A percentile compares a stretch with the other conserved stretches of the same genome.
Evolutionary conservation across 2,113 vertebrate genomes (phyloP).

Genomic region (Columba janthina): DNA sequence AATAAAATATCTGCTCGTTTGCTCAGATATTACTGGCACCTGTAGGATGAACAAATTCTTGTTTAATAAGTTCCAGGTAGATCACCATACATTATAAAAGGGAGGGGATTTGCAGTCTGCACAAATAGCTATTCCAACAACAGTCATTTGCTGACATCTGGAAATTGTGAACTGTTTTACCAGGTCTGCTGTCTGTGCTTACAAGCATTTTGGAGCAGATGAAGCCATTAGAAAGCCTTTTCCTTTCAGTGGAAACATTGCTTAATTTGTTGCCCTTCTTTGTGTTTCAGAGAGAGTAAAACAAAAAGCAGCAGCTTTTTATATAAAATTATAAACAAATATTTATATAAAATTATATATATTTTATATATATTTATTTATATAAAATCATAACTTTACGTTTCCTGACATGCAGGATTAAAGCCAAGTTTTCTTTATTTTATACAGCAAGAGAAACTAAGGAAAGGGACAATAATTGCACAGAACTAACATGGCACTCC

Average conservation of each 20-base stretch:
- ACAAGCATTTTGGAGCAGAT: neutral
- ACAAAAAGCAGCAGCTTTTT: neutral
- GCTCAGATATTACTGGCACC: neutral
- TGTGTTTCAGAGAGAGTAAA: neutral
- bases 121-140: neutral
- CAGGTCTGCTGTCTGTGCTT: neutral
- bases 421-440: neutral
- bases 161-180: slow-evolving; percentile 14
- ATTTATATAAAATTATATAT: too few relatives aligned
- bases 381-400: neutral
- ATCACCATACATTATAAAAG: neutral
- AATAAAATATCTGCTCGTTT: neutral
- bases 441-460: neutral
- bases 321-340: too few relatives aligned
- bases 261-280: neutral
- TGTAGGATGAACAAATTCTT: neutral
- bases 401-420: neutral
- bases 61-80: neutral
- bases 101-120: neutral
- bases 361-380: too few relatives aligned
- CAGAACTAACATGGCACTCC: neutral
- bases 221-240: neutral
- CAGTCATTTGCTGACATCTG: neutral
- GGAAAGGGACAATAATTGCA: neutral
- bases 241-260: neutral